Evolutionary conservation across 1,140 invertebrate species (phyloP).

Genomic region (Drosophila ironensis): DNA sequence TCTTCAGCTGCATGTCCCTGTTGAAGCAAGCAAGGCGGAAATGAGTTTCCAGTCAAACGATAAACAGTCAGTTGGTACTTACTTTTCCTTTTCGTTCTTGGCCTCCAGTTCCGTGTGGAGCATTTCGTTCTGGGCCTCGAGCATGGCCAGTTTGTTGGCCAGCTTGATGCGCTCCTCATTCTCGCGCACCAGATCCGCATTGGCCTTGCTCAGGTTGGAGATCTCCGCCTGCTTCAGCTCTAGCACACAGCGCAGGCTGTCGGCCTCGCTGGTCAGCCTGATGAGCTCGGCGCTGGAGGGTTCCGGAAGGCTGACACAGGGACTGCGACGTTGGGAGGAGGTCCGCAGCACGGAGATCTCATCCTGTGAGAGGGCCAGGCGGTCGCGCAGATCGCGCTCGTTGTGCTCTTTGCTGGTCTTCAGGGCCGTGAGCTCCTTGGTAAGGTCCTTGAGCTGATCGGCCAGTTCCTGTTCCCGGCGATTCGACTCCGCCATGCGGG

Average conservation of each 20-base stretch:
- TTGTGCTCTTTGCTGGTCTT: constrained; percentile 48
- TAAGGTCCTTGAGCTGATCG: constrained; percentile 60
- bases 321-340: constrained; percentile 52
- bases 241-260: constrained; percentile 88
- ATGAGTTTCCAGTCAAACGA: neutral
- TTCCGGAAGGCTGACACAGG: constrained; percentile 39
- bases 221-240: constrained; percentile 89
- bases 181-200: constrained; percentile 84
- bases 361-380: constrained; percentile 64
- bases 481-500: constrained; percentile 44
- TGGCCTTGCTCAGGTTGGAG: constrained; percentile 86
- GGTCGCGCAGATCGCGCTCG: constrained; percentile 70
- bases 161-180: constrained; percentile 84
- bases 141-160: constrained; percentile 83
- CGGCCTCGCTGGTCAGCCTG: constrained; percentile 85
- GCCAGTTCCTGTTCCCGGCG: constrained; percentile 71
- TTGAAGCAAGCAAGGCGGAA: constrained; percentile 67
- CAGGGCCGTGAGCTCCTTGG: constrained; percentile 59
- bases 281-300: constrained; percentile 59
- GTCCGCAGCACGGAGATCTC: constrained; percentile 77
- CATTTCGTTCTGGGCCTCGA: constrained; percentile 87
- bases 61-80: constrained; percentile 48
- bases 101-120: constrained; percentile 86
- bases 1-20: constrained; percentile 85
- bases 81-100: constrained; percentile 84